Evolutionary conservation across 2,113 vertebrate species (phyloP).

Genomic region (Oreochromis niloticus): DNA sequence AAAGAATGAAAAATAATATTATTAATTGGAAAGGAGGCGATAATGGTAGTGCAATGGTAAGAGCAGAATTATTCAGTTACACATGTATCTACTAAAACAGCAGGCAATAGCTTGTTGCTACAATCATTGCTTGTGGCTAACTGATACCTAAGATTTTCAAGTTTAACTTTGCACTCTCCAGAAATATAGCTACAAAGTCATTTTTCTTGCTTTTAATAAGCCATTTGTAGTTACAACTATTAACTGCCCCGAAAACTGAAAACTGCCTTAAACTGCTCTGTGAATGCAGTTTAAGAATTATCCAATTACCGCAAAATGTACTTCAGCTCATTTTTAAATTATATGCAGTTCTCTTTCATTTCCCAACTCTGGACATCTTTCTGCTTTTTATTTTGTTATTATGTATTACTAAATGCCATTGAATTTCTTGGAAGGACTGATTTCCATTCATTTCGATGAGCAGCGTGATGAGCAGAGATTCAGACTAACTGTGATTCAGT

Average conservation of each 20-base stretch:
- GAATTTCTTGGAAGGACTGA: not conserved
- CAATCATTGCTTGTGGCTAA: not conserved
- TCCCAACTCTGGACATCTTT: not conserved
- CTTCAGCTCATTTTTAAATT: not conserved
- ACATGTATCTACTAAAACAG: not conserved
- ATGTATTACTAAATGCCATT: not conserved
- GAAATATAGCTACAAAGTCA: not conserved
- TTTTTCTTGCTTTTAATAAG: not conserved
- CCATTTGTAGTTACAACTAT: not conserved
- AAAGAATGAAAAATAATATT: not conserved
- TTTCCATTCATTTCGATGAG: not conserved
- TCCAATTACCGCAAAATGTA: not conserved
- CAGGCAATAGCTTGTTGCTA: not conserved
- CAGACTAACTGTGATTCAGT: not conserved
- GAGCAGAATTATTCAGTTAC: not conserved
- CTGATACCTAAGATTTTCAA: not conserved
- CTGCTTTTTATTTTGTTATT: not conserved
- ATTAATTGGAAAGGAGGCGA: not conserved
- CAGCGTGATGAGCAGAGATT: not conserved
- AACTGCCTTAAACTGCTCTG: not conserved
- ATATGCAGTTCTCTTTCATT: not conserved
- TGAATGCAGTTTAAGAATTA: not conserved
- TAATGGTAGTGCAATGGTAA: not conserved
- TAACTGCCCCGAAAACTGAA: not conserved
- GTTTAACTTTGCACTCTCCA: not conserved